Evolutionary conservation across 2,797 vertebrate genomes (phyloP).

Genomic region (Takifugu ocellatus): DNA sequence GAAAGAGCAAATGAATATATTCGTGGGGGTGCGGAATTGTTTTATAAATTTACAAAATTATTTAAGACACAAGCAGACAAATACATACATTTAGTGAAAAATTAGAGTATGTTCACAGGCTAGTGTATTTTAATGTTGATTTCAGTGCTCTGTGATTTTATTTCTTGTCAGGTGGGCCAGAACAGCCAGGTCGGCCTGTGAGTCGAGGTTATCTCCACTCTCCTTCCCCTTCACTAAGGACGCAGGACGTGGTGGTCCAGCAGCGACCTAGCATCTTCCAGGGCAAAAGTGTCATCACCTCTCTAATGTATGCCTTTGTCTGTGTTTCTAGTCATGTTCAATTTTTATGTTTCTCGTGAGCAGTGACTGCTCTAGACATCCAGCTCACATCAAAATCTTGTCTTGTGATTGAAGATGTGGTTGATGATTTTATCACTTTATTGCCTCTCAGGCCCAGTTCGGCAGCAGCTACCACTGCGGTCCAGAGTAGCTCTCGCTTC

Average conservation of each 20-base stretch:
- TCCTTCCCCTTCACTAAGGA: conserved; percentile 87
- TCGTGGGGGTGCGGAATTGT: conserved; percentile 78
- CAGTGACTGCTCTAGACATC: too few species aligned
- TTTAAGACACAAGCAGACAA: neutral
- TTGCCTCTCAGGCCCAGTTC: conserved; percentile 71
- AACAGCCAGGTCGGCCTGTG: conserved; percentile 87
- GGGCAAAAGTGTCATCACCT: conserved; percentile 95
- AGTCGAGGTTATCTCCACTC: conserved; percentile 91
- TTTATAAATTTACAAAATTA: neutral
- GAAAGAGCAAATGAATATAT: conserved; percentile 79
- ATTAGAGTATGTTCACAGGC: neutral
- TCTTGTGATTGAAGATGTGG: neutral
- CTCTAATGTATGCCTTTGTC: conserved; percentile 83
- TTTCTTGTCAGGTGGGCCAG: conserved; percentile 70
- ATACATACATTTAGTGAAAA: neutral
- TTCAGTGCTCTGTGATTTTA: neutral
- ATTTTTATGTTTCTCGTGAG: neutral
- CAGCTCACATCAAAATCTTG: neutral
- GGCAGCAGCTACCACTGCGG: conserved; percentile 52
- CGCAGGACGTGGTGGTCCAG: conserved; percentile 88
- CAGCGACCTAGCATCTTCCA: conserved; percentile 97
- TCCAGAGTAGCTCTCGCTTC: conserved; percentile 87
- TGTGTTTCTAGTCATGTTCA: neutral
- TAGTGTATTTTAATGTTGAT: too few species aligned
- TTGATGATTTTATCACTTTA: conserved; percentile 1